Base-by-base conservation (phyloP, 2,888 invertebrate species). In the Sympetrum striolatum region DNA sequence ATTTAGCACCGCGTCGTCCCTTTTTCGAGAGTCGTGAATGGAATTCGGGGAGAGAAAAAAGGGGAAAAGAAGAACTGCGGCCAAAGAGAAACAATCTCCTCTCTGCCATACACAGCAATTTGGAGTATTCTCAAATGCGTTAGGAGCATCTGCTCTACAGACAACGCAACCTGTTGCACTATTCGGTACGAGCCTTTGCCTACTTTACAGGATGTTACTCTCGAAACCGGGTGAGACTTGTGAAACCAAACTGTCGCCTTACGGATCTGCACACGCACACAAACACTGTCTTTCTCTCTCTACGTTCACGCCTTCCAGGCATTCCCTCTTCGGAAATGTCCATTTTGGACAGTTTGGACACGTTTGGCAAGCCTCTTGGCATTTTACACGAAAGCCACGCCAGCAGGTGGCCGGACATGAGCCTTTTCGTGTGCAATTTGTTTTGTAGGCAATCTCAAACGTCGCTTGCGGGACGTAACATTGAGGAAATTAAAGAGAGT, bases 151-250 rank as follows among this genome's bases (percentile, higher is more conserved):
- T 86, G 86, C 86, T n/a, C 86, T 22, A 60, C 58, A 64, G 60
- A 86, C 86, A 86, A 86, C 86, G 86, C 86, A 86, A 86, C 86
- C 86, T 86, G 86, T 86, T 86, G 86, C 86, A 86, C 86, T 86
- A 35, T 86, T 86, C 86, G 60, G 60, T 86, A 86, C 86, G n/a
- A 86, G 64, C 64, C 86, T 86, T 86, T 86, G 86, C 86, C 86
- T 86, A 86, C 86, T 86, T 86, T 35, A 39, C 86, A 86, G 86
- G 60, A 64, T 86, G 39, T 58, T 86, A 39, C 37, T 60, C 86
- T 37, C 60, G 22, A 37, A 73, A 12, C 25, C 31, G 14, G 73
- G 31, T 14, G 73, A 73, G 25, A 14, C 73, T 73, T 25, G 25
- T n/a, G 73, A 73, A 73, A 25, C 31, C 25, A 12, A n/a, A 64